These are phyloP conservation scores for Parapsyche elsis DNA, from an alignment of 1,140 invertebrate species.

Conservation along the genomic window DNA sequence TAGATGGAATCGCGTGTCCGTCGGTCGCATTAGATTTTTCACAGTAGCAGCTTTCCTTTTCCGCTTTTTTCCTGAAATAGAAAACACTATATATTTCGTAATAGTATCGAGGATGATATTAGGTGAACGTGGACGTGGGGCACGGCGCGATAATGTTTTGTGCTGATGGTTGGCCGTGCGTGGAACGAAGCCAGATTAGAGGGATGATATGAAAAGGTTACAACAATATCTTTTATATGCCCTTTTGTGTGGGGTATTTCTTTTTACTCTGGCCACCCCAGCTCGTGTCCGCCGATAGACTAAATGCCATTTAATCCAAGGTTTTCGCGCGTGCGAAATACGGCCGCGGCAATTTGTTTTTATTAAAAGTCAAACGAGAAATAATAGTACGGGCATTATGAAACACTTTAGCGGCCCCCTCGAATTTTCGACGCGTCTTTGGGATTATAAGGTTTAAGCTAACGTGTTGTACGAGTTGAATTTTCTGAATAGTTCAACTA, in stretches of 20 bases:
- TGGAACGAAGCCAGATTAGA: conserved; percentile 42
- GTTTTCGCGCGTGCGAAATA: not conserved
- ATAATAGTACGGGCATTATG: not conserved
- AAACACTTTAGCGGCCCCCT: not conserved
- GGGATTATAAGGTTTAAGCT: not conserved
- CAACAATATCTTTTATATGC: conserved; percentile 49
- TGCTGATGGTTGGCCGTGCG: conserved; percentile 36
- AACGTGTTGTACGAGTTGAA: not conserved
- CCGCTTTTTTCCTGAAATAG: not conserved
- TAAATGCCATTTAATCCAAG: conserved; percentile 54
- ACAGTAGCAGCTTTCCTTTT: no score
- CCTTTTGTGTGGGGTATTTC: conserved; percentile 46
- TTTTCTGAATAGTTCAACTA: conserved; percentile 21
- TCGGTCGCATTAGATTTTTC: no score
- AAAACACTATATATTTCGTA: conserved; percentile 1
- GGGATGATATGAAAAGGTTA: conserved; percentile 51
- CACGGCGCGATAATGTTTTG: conserved; percentile 35
- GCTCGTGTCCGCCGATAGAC: conserved; percentile 32
- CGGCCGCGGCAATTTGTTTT: conserved; percentile 46
- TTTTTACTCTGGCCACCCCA: conserved; percentile 35
- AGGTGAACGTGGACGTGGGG: conserved; percentile 13
- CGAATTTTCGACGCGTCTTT: not conserved
- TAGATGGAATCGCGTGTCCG: no score
- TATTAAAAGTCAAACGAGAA: conserved; percentile 17
- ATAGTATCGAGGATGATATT: conserved; percentile 25